Percentiles rank a stretch among this genome's conserved stretches.
Conservation (phyloP, 1,140 invertebrate species). For the Megalopta genalis region DNA sequence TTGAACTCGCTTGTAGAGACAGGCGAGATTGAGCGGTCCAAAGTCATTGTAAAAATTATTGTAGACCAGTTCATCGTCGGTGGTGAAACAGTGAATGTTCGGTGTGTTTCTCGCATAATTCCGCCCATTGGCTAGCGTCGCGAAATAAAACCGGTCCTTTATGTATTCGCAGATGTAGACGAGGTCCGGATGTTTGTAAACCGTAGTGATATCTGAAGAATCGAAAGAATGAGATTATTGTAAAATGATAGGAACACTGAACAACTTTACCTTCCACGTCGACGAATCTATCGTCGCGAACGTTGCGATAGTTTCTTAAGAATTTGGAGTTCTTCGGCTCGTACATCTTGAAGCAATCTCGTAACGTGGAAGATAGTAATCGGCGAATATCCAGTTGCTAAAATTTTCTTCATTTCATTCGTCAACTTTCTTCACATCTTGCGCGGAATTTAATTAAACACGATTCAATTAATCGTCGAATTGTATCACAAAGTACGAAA, state of each 20-base stretch:
- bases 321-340: background rate
- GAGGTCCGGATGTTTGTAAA: slow-evolving; percentile 68
- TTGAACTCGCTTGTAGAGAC: slow-evolving; percentile 82
- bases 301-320: background rate
- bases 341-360: slow-evolving; percentile 18
- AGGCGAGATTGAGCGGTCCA: slow-evolving; percentile 89
- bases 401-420: background rate
- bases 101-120: slow-evolving; percentile 80
- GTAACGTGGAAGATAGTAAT: too few species aligned
- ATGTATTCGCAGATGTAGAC: slow-evolving; percentile 66
- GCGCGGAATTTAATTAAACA: too few species aligned
- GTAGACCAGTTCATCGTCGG: slow-evolving; percentile 87
- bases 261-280: slow-evolving; percentile 9
- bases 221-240: background rate
- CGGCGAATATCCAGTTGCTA: background rate
- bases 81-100: slow-evolving; percentile 84
- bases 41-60: slow-evolving; percentile 91
- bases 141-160: slow-evolving; percentile 85
- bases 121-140: slow-evolving; percentile 78
- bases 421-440: background rate
- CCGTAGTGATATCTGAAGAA: slow-evolving; percentile 16
- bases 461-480: too few species aligned
- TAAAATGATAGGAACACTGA: background rate
- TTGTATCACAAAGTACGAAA: background rate
- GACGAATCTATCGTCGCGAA: background rate